phyloP scores from a whole-genome alignment of 2,888 invertebrate genomes.

The Meta bourneti region DNA sequence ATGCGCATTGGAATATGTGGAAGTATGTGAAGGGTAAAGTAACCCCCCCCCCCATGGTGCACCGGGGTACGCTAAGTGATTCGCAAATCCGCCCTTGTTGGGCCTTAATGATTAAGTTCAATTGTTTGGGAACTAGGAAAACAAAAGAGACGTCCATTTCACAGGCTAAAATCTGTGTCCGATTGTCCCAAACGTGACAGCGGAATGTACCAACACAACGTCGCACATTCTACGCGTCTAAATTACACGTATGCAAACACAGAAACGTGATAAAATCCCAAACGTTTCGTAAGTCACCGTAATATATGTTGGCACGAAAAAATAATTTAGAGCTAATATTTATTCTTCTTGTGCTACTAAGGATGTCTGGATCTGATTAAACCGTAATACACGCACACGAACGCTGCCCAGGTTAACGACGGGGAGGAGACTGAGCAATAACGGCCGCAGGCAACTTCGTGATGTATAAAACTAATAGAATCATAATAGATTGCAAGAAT shows the following conservation, averaged over 20 bases:
- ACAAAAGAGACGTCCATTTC: too few species aligned
- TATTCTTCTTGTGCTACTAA: constrained; percentile 57
- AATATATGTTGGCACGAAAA: constrained; percentile 53
- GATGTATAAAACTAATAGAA: constrained; percentile 72
- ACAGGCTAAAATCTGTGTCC: too few species aligned
- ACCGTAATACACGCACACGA: constrained; percentile 54
- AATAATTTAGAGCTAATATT: constrained; percentile 67
- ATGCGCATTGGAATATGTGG: too few species aligned
- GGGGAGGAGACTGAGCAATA: constrained; percentile 59
- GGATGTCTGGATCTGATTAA: constrained; percentile 71
- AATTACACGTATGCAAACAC: constrained; percentile 18
- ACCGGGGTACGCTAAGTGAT: too few species aligned
- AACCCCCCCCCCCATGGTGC: too few species aligned
- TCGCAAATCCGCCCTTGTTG: too few species aligned
- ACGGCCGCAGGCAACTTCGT: constrained; percentile 53
- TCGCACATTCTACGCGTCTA: too few species aligned
- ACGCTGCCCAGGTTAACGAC: constrained; percentile 59
- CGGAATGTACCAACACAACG: too few species aligned
- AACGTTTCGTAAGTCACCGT: constrained; percentile 57
- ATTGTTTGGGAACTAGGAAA: too few species aligned
- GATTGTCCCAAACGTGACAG: too few species aligned
- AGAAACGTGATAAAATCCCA: constrained; percentile 47
- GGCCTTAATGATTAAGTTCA: too few species aligned
- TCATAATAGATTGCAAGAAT: constrained; percentile 72
- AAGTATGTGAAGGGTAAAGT: too few species aligned